Evolutionary conservation across 2,888 invertebrate species (phyloP), one percentile per base, ranked within the genome.

Genomic region (Lordiphosa fenestrarum): DNA sequence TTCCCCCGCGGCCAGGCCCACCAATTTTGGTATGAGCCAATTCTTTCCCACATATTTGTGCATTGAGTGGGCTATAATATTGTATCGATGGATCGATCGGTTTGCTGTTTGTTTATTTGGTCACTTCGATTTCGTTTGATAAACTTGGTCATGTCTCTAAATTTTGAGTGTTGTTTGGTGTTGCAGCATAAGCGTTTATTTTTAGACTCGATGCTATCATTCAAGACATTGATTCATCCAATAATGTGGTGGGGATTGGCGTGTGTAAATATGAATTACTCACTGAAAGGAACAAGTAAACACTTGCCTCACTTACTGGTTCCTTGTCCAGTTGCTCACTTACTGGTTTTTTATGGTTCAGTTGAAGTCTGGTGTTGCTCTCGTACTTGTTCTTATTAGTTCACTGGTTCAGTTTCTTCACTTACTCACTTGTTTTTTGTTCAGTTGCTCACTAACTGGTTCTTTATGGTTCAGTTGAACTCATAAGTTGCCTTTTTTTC

Each of bases 171-270:
- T 49, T 38, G 12, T 49, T 60, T 59, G 41, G 13, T 15, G 44
- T 15, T 46, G 57, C 59, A 54, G 61, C 73, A 63, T 74, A 67
- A 76, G 60, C 59, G 15, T 62, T 69, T 76, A 74, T 80, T 74
- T 83, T 68, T 83, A 83, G 74, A 47, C 10, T 13, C 36, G 47
- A 25, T 53, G 44, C 59, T 44, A 44, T 44, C 30, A 30, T 25
- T 15, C 42, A 44, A 25, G 12, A 6, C 7, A 39, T 38, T 15
- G 15, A 23, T 40, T 3, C n/a, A 42, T 33, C 15, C 10, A 33
- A 15, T 15, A 13, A 6, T 2, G 19, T 19, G 19, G 19, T 19
- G 19, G 19, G 19, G 19, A 19, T 1, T 7, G 6, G 15, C 19
- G 39, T 6, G 23, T 4, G 6, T 6, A 6, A 6, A 23, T 23